phyloP scores from a whole-genome alignment of 2,888 invertebrate genomes.

The Oligia strigilis region DNA sequence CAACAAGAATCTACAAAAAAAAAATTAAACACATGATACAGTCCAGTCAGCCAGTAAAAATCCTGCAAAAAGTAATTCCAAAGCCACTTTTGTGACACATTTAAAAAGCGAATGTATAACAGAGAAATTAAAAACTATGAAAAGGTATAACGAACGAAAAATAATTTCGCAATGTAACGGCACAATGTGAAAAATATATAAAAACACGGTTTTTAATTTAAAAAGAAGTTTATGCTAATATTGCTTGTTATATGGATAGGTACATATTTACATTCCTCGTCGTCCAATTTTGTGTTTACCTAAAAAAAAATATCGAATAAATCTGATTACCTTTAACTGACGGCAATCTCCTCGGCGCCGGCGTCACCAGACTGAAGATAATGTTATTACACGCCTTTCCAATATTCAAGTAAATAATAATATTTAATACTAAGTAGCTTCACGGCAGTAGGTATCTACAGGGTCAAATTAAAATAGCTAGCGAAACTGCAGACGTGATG shows the following conservation, averaged over 20 bases:
- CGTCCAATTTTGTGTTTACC: slow-evolving; percentile 1
- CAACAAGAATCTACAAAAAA: background rate
- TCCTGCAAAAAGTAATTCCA: background rate
- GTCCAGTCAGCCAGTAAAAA: background rate
- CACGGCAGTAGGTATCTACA: background rate
- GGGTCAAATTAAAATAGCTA: background rate
- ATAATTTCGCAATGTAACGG: slow-evolving; percentile 18
- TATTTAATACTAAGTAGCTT: slow-evolving; percentile 6
- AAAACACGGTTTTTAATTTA: slow-evolving; percentile 28
- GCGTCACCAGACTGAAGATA: slow-evolving; percentile 28
- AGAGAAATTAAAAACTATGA: slow-evolving; percentile 31
- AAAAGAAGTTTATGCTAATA: slow-evolving; percentile 21
- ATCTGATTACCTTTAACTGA: slow-evolving; percentile 20
- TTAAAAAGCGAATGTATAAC: slow-evolving; percentile 18
- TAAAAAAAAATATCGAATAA: slow-evolving; percentile 16
- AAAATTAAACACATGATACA: background rate
- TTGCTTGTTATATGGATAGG: slow-evolving; percentile 17
- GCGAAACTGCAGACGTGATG: background rate
- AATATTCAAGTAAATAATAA: slow-evolving; percentile 26
- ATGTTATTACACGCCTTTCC: slow-evolving; percentile 35
- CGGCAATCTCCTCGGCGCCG: slow-evolving; percentile 28
- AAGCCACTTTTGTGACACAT: slow-evolving; percentile 15
- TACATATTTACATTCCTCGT: slow-evolving; percentile 15
- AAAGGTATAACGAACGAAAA: slow-evolving; percentile 26
- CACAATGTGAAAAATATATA: slow-evolving; percentile 24